Percentiles rank a stretch among this genome's conserved stretches.
phyloP scores from a whole-genome alignment of 2,888 invertebrate genomes.

The Drosophila conformis region DNA sequence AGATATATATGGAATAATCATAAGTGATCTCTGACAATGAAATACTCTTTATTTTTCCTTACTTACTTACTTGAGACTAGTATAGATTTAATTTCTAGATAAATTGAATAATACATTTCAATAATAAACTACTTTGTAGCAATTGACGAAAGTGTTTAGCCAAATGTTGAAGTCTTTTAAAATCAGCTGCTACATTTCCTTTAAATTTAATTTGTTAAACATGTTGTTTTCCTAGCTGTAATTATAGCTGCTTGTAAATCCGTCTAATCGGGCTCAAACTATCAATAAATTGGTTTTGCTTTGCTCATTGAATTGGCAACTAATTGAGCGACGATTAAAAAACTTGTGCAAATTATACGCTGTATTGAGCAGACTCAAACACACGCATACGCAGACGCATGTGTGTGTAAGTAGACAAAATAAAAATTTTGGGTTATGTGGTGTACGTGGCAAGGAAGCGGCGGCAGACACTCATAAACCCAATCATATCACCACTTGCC shows the following conservation, averaged over 20 bases:
- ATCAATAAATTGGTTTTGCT: slow-evolving; percentile 62
- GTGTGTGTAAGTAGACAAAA: slow-evolving; percentile 24
- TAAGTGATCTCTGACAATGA: background rate
- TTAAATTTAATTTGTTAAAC: background rate
- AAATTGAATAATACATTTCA: fast-evolving
- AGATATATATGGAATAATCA: background rate
- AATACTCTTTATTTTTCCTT: background rate
- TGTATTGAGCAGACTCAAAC: slow-evolving; percentile 58
- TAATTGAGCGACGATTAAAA: slow-evolving; percentile 48
- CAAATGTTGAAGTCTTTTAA: background rate
- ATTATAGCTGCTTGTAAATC: background rate
- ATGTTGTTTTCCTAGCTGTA: background rate
- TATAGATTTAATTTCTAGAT: background rate
- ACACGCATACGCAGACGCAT: background rate
- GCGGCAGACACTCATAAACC: slow-evolving; percentile 72
- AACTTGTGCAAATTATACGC: slow-evolving; percentile 58
- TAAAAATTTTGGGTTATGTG: slow-evolving; percentile 64
- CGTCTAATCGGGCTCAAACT: slow-evolving; percentile 32
- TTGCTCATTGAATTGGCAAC: slow-evolving; percentile 74
- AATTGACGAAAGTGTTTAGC: background rate
- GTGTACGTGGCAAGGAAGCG: slow-evolving; percentile 46
- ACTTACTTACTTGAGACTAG: background rate
- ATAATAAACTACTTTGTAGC: background rate
- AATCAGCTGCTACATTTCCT: background rate
- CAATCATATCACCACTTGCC: slow-evolving; percentile 79